Evolutionary conservation across 2,888 invertebrate species (phyloP).

Genomic region (Drosophila pseudotakahashii): DNA sequence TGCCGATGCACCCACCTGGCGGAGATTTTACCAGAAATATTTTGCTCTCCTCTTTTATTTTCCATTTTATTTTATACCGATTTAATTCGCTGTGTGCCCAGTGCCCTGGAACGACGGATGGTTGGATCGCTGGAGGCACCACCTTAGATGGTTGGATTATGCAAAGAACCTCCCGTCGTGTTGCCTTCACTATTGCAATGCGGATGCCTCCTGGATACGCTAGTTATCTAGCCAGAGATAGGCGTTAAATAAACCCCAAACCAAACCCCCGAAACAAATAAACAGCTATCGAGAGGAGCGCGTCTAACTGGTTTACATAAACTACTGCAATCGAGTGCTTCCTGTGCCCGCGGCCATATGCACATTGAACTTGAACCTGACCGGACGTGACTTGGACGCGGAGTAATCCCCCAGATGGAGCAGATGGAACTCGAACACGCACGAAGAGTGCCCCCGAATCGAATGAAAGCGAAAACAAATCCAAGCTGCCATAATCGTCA

Average conservation of each 20-base stretch:
- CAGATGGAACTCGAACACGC: conserved; percentile 41
- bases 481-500: conserved; percentile 25
- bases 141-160: conserved; percentile 16
- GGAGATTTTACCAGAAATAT: conserved; percentile 51
- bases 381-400: conserved; percentile 51
- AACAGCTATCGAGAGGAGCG: conserved; percentile 40
- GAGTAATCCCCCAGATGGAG: conserved; percentile 12
- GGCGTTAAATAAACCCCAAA: conserved; percentile 13
- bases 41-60: conserved; percentile 24
- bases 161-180: conserved; percentile 28
- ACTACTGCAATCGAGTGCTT: conserved; percentile 50
- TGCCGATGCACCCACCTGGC: conserved; percentile 52
- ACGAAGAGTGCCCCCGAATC: conserved; percentile 30
- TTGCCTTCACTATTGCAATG: conserved; percentile 6
- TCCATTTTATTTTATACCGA: conserved; percentile 3
- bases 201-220: conserved; percentile 24
- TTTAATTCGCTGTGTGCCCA: conserved; percentile 35
- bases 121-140: too few relatives aligned
- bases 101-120: conserved; percentile 56
- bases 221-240: conserved; percentile 8
- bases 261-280: conserved; percentile 1
- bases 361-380: conserved; percentile 76
- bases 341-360: conserved; percentile 40
- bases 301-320: conserved; percentile 63
- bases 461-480: conserved; percentile 48